These are phyloP conservation scores for Agrotis ipsilon DNA, from an alignment of 2,888 invertebrate species.

Conservation along the genomic window DNA sequence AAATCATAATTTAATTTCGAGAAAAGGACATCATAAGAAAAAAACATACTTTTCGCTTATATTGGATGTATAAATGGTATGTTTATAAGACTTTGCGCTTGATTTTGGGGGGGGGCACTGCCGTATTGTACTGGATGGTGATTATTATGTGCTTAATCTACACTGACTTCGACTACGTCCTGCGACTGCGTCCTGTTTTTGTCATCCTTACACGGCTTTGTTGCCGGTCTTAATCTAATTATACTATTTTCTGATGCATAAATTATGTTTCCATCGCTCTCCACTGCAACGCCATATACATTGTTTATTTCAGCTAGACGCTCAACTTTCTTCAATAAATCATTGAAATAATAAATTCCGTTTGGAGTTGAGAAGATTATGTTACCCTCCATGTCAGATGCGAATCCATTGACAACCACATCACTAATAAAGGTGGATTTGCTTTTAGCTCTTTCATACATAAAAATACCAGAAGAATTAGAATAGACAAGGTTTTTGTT, in stretches of 20 bases:
- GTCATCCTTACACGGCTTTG: conserved; percentile 41
- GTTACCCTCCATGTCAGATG: conserved; percentile 68
- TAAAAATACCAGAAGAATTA: conserved; percentile 73
- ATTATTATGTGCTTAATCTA: too few relatives aligned
- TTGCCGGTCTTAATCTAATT: conserved; percentile 65
- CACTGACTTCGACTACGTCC: not conserved
- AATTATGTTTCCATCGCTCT: conserved; percentile 67
- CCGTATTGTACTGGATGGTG: too few relatives aligned
- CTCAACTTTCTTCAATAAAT: conserved; percentile 44
- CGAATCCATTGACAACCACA: conserved; percentile 64
- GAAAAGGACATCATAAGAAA: too few relatives aligned
- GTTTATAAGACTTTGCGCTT: too few relatives aligned
- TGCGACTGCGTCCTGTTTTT: not conserved
- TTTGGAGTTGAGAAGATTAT: conserved; percentile 68
- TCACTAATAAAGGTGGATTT: conserved; percentile 46
- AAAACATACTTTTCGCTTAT: too few relatives aligned
- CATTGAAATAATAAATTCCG: conserved; percentile 63
- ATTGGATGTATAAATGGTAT: too few relatives aligned
- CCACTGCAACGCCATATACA: conserved; percentile 67
- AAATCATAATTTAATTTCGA: too few relatives aligned
- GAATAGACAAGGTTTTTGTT: conserved; percentile 65
- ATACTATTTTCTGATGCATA: conserved; percentile 67
- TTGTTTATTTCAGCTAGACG: conserved; percentile 44
- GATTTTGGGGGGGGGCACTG: too few relatives aligned
- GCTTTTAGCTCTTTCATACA: conserved; percentile 50